These are phyloP conservation scores for Apeltes quadracus DNA, from an alignment of 2,113 vertebrate genomes.

Conservation along the genomic window DNA sequence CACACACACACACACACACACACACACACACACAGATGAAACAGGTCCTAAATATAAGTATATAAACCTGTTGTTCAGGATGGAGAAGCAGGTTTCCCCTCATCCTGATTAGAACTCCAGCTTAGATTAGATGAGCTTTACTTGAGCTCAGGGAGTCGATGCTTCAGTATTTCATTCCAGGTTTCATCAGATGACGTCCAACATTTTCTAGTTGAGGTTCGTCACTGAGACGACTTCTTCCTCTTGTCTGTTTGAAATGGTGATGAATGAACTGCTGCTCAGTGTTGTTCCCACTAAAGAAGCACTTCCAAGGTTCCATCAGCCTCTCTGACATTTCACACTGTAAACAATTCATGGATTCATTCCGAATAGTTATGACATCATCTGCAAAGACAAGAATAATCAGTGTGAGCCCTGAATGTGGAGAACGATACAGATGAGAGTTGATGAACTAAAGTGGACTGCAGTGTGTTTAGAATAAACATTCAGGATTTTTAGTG, in stretches of 20 bases:
- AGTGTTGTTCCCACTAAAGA: neutral
- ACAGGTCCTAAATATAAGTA: too few species aligned
- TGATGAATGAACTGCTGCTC: too few species aligned
- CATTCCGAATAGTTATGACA: neutral
- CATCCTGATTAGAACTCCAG: too few species aligned
- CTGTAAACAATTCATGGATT: neutral
- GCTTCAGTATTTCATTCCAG: too few species aligned
- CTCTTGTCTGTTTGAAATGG: too few species aligned
- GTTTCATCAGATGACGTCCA: too few species aligned
- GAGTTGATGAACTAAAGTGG: neutral
- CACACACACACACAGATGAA: neutral
- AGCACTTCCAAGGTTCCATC: neutral
- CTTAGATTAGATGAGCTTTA: too few species aligned
- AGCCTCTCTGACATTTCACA: neutral
- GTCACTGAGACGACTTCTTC: neutral
- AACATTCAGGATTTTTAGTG: too few species aligned
- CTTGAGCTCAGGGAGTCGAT: too few species aligned
- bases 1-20: constrained; percentile 1
- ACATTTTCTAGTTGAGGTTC: neutral
- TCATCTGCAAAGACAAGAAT: neutral
- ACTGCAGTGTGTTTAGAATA: too few species aligned
- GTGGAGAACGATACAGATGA: neutral
- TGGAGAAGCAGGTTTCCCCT: too few species aligned
- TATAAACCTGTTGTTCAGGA: too few species aligned
- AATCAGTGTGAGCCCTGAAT: neutral